These are phyloP conservation scores for Pogonophryne albipinna DNA, from an alignment of 2,797 vertebrate species.

Conservation along the genomic window DNA sequence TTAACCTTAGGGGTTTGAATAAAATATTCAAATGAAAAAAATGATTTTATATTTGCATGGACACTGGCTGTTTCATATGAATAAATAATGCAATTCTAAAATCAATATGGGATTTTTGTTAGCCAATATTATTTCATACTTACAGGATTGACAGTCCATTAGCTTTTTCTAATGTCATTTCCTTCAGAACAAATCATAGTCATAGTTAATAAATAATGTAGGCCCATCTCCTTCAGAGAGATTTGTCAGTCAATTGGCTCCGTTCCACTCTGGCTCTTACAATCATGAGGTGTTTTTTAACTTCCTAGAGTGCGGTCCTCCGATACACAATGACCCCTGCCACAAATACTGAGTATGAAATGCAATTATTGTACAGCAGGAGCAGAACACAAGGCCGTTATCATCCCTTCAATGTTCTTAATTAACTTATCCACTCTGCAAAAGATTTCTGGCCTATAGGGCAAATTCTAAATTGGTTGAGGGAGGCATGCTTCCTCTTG, in stretches of 20 bases:
- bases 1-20: too few relatives aligned
- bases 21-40: too few relatives aligned
- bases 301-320: constrained; percentile 36
- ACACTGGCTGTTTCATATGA: neutral
- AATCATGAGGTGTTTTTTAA: constrained; percentile 55
- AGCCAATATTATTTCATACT: neutral
- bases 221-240: constrained; percentile 21
- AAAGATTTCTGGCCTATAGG: constrained; percentile 64
- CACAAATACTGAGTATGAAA: constrained; percentile 59
- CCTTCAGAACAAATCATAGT: neutral
- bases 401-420: constrained; percentile 65
- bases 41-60: neutral
- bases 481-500: constrained; percentile 61
- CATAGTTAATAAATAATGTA: constrained; percentile 10
- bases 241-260: constrained; percentile 34
- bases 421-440: constrained; percentile 77
- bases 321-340: constrained; percentile 58
- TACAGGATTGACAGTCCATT: neutral
- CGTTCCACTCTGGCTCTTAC: constrained; percentile 24
- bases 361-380: constrained; percentile 68
- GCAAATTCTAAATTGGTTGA: constrained; percentile 68
- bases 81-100: neutral
- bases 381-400: constrained; percentile 65
- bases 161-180: neutral
- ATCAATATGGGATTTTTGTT: neutral